Conservation (phyloP, 2,888 invertebrate species). For the Ctena decussata region DNA sequence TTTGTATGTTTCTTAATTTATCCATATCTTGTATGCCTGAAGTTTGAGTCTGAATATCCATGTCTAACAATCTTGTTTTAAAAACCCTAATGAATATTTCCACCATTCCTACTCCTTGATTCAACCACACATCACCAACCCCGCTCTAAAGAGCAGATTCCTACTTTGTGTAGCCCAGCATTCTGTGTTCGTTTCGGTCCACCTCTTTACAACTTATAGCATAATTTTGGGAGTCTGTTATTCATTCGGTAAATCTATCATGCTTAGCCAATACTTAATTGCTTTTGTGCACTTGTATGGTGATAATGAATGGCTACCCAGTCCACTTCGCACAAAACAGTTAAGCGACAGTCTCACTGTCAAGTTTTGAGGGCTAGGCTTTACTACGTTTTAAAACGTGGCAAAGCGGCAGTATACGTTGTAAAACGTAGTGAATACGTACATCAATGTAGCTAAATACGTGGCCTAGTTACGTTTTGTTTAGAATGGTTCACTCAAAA, state of each 20-base stretch:
- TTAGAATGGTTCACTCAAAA: too few species aligned
- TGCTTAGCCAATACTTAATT: neutral
- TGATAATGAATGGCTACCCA: neutral
- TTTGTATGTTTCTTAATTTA: neutral
- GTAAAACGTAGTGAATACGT: too few species aligned
- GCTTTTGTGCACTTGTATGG: neutral
- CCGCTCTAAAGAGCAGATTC: neutral
- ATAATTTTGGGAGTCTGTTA: neutral
- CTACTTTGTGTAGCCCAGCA: neutral
- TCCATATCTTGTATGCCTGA: slow-evolving; percentile 8
- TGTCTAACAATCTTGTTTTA: neutral
- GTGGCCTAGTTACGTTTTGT: too few species aligned
- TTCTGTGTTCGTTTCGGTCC: neutral
- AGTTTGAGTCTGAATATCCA: neutral
- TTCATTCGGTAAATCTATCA: neutral
- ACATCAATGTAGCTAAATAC: too few species aligned
- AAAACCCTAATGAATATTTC: neutral
- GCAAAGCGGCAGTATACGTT: too few species aligned
- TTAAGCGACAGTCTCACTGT: neutral
- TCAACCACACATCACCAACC: neutral
- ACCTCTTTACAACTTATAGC: neutral
- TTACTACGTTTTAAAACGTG: too few species aligned
- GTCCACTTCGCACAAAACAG: neutral
- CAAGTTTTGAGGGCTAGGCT: too few species aligned
- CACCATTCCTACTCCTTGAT: neutral